These are phyloP conservation scores for Thelaira solivaga DNA, from an alignment of 2,888 invertebrate genomes.

Conservation along the genomic window DNA sequence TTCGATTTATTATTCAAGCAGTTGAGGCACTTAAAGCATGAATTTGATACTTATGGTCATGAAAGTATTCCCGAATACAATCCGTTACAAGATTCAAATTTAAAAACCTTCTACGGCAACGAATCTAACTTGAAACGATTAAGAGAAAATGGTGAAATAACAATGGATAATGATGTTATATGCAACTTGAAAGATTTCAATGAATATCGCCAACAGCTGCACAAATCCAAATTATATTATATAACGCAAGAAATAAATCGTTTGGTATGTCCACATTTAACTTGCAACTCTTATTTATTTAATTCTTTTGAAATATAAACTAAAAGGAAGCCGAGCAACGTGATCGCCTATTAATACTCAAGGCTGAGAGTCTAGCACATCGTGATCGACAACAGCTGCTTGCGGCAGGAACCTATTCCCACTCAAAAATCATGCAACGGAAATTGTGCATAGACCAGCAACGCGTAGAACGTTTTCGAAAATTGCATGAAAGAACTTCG, in stretches of 20 bases:
- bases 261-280: conserved; percentile 55
- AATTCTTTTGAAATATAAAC: neutral
- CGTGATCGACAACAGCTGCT: conserved; percentile 68
- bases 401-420: conserved; percentile 65
- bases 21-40: conserved; percentile 69
- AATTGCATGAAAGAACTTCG: conserved; percentile 61
- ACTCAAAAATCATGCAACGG: conserved; percentile 66
- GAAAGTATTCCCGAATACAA: conserved; percentile 78
- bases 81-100: conserved; percentile 80
- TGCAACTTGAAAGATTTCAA: conserved; percentile 83
- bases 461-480: conserved; percentile 62
- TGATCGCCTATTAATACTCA: conserved; percentile 70
- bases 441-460: conserved; percentile 67
- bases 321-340: conserved; percentile 68
- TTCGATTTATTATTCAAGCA: conserved; percentile 40
- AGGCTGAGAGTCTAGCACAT: conserved; percentile 73
- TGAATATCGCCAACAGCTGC: conserved; percentile 81
- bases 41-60: conserved; percentile 71
- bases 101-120: conserved; percentile 79
- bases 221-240: conserved; percentile 79
- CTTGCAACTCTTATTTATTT: neutral
- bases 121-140: conserved; percentile 76
- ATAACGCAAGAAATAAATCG: conserved; percentile 76
- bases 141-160: conserved; percentile 79
- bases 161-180: conserved; percentile 80